Evolutionary conservation across 2,797 vertebrate species (phyloP).

Genomic region (Lophius americanus): DNA sequence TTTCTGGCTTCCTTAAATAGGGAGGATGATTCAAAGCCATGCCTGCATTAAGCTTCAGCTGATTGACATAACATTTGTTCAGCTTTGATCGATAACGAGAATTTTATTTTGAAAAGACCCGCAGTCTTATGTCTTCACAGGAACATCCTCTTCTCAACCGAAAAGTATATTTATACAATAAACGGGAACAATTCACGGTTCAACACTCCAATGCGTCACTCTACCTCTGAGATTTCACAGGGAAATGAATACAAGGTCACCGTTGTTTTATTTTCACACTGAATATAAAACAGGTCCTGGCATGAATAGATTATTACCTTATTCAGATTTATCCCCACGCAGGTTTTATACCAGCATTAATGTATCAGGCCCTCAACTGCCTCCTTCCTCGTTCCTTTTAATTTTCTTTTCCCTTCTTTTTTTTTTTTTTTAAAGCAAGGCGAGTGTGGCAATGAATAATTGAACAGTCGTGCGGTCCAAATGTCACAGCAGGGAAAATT

Average conservation of each 20-base stretch:
- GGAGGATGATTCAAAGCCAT: constrained; percentile 64
- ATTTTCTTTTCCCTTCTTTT: constrained; percentile 38
- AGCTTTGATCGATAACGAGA: constrained; percentile 71
- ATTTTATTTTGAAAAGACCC: constrained; percentile 67
- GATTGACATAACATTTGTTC: constrained; percentile 76
- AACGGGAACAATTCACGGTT: constrained; percentile 57
- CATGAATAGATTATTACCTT: constrained; percentile 79
- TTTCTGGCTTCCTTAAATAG: constrained; percentile 58
- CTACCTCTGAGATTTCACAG: constrained; percentile 72
- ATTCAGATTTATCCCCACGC: constrained; percentile 78
- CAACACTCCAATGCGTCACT: constrained; percentile 68
- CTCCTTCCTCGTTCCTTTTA: constrained; percentile 39
- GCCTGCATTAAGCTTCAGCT: constrained; percentile 58
- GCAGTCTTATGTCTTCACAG: constrained; percentile 45
- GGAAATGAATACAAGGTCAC: constrained; percentile 71
- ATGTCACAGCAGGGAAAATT: constrained; percentile 83
- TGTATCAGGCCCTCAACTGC: constrained; percentile 56
- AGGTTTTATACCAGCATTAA: constrained; percentile 70
- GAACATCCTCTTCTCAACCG: constrained; percentile 64
- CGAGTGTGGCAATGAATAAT: constrained; percentile 81
- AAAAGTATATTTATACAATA: constrained; percentile 69
- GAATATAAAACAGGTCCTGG: constrained; percentile 65
- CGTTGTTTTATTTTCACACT: constrained; percentile 67
- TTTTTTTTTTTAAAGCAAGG: constrained; percentile 36
- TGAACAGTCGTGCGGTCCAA: constrained; percentile 82